Base-by-base conservation (phyloP, 1,140 invertebrate species). In the Apis dorsata region DNA sequence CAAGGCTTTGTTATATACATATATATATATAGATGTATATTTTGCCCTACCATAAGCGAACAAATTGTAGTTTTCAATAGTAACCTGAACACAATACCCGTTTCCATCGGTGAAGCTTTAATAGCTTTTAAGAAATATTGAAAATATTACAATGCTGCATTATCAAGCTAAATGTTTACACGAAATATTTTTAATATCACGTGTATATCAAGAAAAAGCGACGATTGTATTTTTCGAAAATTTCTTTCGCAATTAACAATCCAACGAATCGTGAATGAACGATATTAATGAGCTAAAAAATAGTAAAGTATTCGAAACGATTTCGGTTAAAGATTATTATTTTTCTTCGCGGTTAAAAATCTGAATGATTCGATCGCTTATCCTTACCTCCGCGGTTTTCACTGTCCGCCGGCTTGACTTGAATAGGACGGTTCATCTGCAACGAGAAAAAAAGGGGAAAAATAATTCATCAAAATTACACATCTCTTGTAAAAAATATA, bases 351-450 rank as follows among this genome's bases (percentile, higher is more conserved):
- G 34, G 34, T 44, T 44, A 3, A 7, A 7, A 7, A 44, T 44
- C 34, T 3, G 34, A 34, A 8, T 21, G 34, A n/a, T 74, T 85
- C 44, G 76, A 78, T 77, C 55, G 86, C 21, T 51, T 81, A 62
- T 83, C 90, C 95, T 96, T 95, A 98, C 98, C 98, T 97, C 98
- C 98, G 96, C 98, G 97, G 96, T 98, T 99, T 96, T 99, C 98
- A 95, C 97, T 99, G 95, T 99, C 98, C 95, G 98, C 98, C 95
- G 98, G 98, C 95, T 99, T 99, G 95, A 99, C 98, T 96, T 99
- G 98, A 96, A 99, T 98, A 95, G 98, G 98, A 96, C 98, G 98
- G 97, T 99, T 99, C 98, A 99, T 99, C 98, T 99, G 96, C 60
- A 98, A 97, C 93, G 92, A 90, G 94, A 93, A 93, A 88, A 90